Evolutionary conservation across 1,140 invertebrate genomes (phyloP).

Genomic region (Pomacea maculata): DNA sequence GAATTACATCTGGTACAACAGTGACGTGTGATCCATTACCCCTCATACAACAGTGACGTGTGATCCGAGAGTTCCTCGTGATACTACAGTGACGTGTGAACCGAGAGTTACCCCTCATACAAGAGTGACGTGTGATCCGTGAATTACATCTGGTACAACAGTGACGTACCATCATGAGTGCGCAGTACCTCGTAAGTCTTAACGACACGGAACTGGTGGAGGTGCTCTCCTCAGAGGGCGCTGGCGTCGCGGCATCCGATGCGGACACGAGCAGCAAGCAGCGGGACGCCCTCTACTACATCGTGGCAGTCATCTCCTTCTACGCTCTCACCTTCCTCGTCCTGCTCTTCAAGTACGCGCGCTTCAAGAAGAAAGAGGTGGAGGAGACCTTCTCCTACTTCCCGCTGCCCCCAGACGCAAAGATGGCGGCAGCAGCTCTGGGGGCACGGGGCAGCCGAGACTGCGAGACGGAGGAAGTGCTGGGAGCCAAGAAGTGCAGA

Average conservation of each 20-base stretch:
- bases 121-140: too few species aligned
- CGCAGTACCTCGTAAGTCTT: slow-evolving; percentile 8
- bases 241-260: neutral
- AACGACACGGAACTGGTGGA: slow-evolving; percentile 6
- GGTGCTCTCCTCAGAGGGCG: neutral
- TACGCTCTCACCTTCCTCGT: slow-evolving; percentile 21
- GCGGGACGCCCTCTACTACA: slow-evolving; percentile 22
- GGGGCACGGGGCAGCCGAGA: neutral
- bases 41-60: too few species aligned
- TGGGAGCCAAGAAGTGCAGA: neutral
- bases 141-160: too few species aligned
- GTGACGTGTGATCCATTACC: too few species aligned
- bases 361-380: slow-evolving; percentile 21
- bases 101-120: too few species aligned
- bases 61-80: too few species aligned
- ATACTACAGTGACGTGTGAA: too few species aligned
- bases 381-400: slow-evolving; percentile 17
- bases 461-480: slow-evolving; percentile 1
- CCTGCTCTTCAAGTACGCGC: slow-evolving; percentile 18
- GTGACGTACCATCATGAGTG: neutral
- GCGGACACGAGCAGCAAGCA: slow-evolving; percentile 4
- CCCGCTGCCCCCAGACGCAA: slow-evolving; percentile 5
- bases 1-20: too few species aligned
- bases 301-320: slow-evolving; percentile 22
- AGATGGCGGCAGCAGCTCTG: neutral